These are phyloP conservation scores for Sciurus carolinensis DNA, from an alignment of 2,797 vertebrate genomes.

Conservation along the genomic window DNA sequence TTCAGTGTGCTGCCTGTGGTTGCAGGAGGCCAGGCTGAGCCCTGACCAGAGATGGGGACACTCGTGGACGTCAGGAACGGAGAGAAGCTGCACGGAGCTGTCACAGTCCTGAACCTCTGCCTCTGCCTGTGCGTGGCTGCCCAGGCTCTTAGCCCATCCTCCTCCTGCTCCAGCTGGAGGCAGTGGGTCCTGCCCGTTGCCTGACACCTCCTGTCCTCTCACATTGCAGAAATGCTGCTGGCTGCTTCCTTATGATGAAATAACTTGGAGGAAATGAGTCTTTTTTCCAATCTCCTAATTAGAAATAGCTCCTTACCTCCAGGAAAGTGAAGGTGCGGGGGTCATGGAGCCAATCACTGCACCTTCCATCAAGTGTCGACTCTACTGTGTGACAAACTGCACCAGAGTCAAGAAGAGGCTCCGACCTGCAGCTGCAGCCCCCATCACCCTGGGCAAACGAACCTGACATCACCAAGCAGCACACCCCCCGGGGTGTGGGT, in stretches of 20 bases:
- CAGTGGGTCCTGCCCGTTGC: too few relatives aligned
- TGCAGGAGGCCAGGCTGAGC: not conserved
- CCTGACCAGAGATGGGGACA: not conserved
- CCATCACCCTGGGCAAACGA: not conserved
- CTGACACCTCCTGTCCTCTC: not conserved
- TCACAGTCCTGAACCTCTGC: not conserved
- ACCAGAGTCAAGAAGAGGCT: not conserved
- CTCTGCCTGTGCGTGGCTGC: too few relatives aligned
- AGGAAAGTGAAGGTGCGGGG: not conserved
- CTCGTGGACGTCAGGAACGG: accelerated
- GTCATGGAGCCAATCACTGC: not conserved
- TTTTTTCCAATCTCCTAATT: not conserved
- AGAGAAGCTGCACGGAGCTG: not conserved
- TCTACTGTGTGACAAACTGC: not conserved
- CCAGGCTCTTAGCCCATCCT: accelerated
- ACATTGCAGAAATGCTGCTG: not conserved
- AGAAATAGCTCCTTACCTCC: constrained; percentile 8
- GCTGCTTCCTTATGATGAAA: constrained; percentile 39
- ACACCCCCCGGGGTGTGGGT: not conserved
- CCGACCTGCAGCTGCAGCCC: not conserved
- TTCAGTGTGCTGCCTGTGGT: not conserved
- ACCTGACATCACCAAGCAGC: not conserved
- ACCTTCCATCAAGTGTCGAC: not conserved
- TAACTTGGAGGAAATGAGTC: constrained; percentile 33
- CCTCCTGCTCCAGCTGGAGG: not conserved